Percentiles rank a stretch among this genome's conserved stretches.
These are phyloP conservation scores for Prorops nasuta DNA, from an alignment of 1,140 invertebrate genomes.

Conservation along the genomic window DNA sequence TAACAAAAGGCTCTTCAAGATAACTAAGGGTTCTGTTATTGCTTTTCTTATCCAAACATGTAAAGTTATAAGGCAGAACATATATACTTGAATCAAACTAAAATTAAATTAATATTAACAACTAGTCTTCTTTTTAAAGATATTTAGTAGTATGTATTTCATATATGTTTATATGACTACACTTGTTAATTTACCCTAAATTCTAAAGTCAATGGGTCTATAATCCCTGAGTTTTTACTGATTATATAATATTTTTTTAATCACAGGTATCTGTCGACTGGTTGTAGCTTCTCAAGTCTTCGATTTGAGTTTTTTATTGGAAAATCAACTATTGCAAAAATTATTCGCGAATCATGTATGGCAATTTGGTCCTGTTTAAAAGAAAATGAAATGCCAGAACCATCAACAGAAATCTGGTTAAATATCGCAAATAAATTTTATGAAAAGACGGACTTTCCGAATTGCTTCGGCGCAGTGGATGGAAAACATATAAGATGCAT, in stretches of 20 bases:
- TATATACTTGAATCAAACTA: too few relatives aligned
- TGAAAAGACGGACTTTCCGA: conserved; percentile 7
- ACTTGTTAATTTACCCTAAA: too few relatives aligned
- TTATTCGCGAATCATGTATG: not conserved
- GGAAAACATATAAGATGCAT: conserved; percentile 8
- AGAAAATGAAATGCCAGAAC: not conserved
- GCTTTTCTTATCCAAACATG: too few relatives aligned
- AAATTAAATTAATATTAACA: too few relatives aligned
- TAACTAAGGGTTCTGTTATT: too few relatives aligned
- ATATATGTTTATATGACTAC: too few relatives aligned
- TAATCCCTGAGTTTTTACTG: too few relatives aligned
- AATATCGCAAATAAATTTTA: conserved; percentile 6
- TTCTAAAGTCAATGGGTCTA: too few relatives aligned
- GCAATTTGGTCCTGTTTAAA: not conserved
- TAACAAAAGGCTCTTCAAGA: too few relatives aligned
- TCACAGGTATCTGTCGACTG: not conserved
- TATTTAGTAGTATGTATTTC: too few relatives aligned
- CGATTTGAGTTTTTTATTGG: not conserved
- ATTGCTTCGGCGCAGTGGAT: conserved; percentile 13
- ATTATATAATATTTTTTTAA: not conserved
- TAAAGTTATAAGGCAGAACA: too few relatives aligned
- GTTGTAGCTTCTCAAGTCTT: not conserved
- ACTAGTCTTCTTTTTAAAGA: too few relatives aligned
- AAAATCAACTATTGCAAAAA: not conserved
- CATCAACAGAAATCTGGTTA: conserved; percentile 1